phyloP scores from a whole-genome alignment of 2,113 vertebrate genomes.

The Scortum barcoo region DNA sequence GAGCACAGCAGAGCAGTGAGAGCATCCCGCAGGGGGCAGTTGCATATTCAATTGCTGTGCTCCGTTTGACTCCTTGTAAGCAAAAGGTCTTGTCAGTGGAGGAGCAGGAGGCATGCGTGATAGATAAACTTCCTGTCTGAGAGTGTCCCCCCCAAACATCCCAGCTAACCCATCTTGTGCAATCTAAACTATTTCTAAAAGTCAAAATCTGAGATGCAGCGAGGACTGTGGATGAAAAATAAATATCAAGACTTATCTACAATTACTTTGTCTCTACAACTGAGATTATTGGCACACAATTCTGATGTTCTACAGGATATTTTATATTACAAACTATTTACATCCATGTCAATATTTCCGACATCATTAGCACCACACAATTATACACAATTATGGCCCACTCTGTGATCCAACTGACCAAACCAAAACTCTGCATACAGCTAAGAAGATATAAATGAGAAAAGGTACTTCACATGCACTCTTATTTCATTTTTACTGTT shows the following conservation, averaged over 20 bases:
- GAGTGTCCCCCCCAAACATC: conserved; percentile 71
- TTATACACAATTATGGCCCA: conserved; percentile 28
- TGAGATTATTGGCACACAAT: conserved; percentile 10
- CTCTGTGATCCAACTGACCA: neutral
- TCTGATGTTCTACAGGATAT: neutral
- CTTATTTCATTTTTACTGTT: conserved; percentile 35
- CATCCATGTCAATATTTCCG: conserved; percentile 12
- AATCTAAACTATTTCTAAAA: conserved; percentile 72
- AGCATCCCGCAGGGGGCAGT: conserved; percentile 70
- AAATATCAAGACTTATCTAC: conserved; percentile 23
- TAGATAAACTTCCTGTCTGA: conserved; percentile 85
- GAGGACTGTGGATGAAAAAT: conserved; percentile 54
- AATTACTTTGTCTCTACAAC: neutral
- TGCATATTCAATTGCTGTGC: conserved; percentile 75
- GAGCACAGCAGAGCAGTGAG: conserved; percentile 60
- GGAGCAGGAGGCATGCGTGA: conserved; percentile 77
- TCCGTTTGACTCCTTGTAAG: conserved; percentile 77
- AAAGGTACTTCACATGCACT: conserved; percentile 9
- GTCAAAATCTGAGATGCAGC: conserved; percentile 52
- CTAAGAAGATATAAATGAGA: conserved; percentile 14
- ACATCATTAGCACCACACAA: conserved; percentile 24
- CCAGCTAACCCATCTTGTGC: conserved; percentile 58
- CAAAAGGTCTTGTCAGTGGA: conserved; percentile 68
- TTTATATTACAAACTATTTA: neutral
- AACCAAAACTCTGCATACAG: conserved; percentile 14